phyloP scores from a whole-genome alignment of 1,140 invertebrate species.

The Euschistus heros region DNA sequence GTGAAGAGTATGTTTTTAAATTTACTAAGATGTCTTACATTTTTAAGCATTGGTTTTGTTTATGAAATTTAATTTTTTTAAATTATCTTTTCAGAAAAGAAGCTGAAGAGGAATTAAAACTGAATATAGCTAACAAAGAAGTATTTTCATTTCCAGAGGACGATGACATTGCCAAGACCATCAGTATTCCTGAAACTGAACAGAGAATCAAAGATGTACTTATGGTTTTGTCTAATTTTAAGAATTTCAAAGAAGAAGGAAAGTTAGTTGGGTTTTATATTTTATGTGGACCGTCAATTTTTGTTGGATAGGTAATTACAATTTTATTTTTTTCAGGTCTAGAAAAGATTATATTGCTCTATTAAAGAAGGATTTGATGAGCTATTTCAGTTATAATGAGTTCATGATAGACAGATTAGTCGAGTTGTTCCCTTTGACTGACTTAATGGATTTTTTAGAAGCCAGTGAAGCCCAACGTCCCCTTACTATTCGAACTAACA shows the following conservation, averaged over 20 bases:
- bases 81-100: constrained; percentile 44
- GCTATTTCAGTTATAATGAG: constrained; percentile 95
- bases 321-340: constrained; percentile 41
- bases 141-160: constrained; percentile 62
- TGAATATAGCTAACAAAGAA: constrained; percentile 62
- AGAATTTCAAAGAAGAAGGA: constrained; percentile 58
- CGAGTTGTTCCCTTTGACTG: constrained; percentile 80
- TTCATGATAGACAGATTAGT: constrained; percentile 92
- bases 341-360: constrained; percentile 73
- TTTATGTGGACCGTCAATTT: not conserved
- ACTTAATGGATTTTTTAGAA: constrained; percentile 91
- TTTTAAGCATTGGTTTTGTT: not conserved
- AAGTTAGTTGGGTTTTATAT: constrained; percentile 36
- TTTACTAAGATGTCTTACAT: too few relatives aligned
- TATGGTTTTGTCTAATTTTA: constrained; percentile 82
- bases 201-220: constrained; percentile 84
- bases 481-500: constrained; percentile 91
- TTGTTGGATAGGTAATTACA: not conserved
- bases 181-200: constrained; percentile 72
- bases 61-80: constrained; percentile 3
- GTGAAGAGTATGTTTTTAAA: constrained; percentile 42
- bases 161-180: constrained; percentile 56
- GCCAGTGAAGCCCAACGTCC: constrained; percentile 93
- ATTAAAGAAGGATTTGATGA: constrained; percentile 74
- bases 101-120: constrained; percentile 62